Base-by-base conservation (phyloP, 23 tunicate genomes). In the Ascidia mentula region DNA sequence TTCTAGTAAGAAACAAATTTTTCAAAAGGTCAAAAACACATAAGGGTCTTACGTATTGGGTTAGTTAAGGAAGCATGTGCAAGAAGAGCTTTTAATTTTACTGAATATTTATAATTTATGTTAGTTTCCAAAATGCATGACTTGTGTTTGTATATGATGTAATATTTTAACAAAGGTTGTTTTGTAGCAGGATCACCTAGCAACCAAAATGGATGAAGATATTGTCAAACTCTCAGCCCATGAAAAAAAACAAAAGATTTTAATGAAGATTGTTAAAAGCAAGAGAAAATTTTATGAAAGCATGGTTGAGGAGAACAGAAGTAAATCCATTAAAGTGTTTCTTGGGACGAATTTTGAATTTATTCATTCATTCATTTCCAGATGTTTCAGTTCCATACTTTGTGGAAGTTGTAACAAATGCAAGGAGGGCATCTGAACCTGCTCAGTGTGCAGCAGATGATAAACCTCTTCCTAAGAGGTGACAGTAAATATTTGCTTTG, bases 351-450 rank as follows among this genome's bases (percentile, higher is more conserved):
- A 6, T 3, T 5, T 9, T 53, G 12, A 42, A 9, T 42, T 42
- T 42, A 15, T 42, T 42, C 53, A 42, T 42, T 42, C 15, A 9
- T 15, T 42, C 53, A 5, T 53, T 6, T 53, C 12, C 12, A 5
- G 65, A 53, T 53, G 60, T 82, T 26, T 83, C 84, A 36, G 20
- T 82, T 69, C 94, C 94, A 7, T 89, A 89, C 78, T 89, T 89
- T 38, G 24, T 89, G 6, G 77, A 89, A 59, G 40, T 89, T 24
- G 37, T 83, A 17, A 59, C 46, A 0, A 59, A 82, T 72, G 60
- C 20, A 12, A 82, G 70, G 36, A 30, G 42, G 12, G 4, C 36
- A 12, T 24, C 20, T 36, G 31, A 37, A 0, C 40, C 20, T 13
- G 22, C 46, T 33, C 74, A 84, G 30, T 75, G 80, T 76, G 60